Evolutionary conservation across 1,140 invertebrate species (phyloP), one percentile per base, ranked within the genome.

Genomic region (Venturia canescens): DNA sequence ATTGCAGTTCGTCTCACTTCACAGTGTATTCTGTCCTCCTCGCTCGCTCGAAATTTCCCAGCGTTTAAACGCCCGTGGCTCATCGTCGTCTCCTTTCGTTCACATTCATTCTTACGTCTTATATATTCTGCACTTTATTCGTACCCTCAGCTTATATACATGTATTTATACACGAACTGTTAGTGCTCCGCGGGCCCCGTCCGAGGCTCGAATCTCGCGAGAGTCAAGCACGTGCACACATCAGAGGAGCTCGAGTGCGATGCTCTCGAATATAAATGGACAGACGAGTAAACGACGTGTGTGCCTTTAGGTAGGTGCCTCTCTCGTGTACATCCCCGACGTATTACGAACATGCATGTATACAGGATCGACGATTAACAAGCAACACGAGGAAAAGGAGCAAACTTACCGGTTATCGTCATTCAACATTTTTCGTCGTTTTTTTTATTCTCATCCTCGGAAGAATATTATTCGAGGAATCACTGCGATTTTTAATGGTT

Each of bases 321-420:
- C 72, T 53, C 53, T n/a, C 27, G 26, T 38, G 72, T 60, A 76
- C 18, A 63, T 60, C n/a, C 50, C 27, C 66, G 18, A 69, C 29
- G 66, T 69, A 69, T 69, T 69, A 69, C 66, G 29, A 31, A 69
- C 66, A 31, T 69, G 66, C 29, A 31, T 31, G 60, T 63, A 84
- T 84, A 80, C 71, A 69, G 66, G 29, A 83, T 79, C 74, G 57
- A 84, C 87, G 87, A 89, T 87, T 88, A 89, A 85, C 87, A 86
- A 83, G 81, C 83, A 81, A 71, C 80, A 69, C 66, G 27, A 6
- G 50, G 57, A 83, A 69, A 31, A 31, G 66, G 29, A 4, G 66
- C 15, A 29, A 69, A 31, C 27, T 69, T 31, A 69, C 29, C 29
- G 29, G 66, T 69, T 31, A 69, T 69, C 66, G 66, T 69, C 66